Percentiles rank a stretch among this genome's conserved stretches.
phyloP scores from a whole-genome alignment of 64 coral and sea anemone genomes.

The Acropora tenuis region DNA sequence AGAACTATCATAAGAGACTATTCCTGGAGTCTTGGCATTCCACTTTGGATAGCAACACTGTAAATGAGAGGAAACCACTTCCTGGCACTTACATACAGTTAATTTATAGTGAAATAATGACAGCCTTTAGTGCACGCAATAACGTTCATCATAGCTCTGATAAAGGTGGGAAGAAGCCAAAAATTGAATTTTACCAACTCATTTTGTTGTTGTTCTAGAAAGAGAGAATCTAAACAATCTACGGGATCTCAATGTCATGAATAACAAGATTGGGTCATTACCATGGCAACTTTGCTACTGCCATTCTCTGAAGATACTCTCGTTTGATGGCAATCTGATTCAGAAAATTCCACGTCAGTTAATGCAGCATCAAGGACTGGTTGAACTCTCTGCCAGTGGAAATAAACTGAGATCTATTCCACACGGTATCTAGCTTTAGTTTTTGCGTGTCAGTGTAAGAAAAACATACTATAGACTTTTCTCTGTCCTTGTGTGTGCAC shows the following conservation, averaged over 20 bases:
- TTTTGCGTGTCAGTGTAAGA: not conserved
- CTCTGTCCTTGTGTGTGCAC: too few relatives aligned
- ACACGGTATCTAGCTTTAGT: conserved; percentile 57
- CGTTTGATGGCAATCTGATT: conserved; percentile 72
- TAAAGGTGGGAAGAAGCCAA: too few relatives aligned
- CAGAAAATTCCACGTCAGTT: conserved; percentile 73
- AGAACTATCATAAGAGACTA: too few relatives aligned
- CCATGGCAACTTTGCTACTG: conserved; percentile 86
- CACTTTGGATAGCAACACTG: too few relatives aligned
- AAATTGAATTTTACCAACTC: too few relatives aligned
- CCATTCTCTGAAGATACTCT: conserved; percentile 58
- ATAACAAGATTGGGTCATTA: conserved; percentile 74
- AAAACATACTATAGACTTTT: too few relatives aligned
- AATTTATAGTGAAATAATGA: too few relatives aligned
- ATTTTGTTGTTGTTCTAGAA: conserved; percentile 29
- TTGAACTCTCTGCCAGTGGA: conserved; percentile 74
- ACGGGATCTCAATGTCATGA: conserved; percentile 83
- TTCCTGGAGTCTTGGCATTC: too few relatives aligned
- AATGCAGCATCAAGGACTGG: conserved; percentile 46
- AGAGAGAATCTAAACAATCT: conserved; percentile 57
- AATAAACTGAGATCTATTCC: conserved; percentile 70
- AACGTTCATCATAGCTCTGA: too few relatives aligned
- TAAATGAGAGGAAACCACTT: too few relatives aligned
- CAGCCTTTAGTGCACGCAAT: too few relatives aligned
- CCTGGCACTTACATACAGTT: too few relatives aligned